A percentile compares a stretch with the other conserved stretches of the same genome.
Conservation (phyloP, 2,888 invertebrate species). For the Meghimatium bilineatum region DNA sequence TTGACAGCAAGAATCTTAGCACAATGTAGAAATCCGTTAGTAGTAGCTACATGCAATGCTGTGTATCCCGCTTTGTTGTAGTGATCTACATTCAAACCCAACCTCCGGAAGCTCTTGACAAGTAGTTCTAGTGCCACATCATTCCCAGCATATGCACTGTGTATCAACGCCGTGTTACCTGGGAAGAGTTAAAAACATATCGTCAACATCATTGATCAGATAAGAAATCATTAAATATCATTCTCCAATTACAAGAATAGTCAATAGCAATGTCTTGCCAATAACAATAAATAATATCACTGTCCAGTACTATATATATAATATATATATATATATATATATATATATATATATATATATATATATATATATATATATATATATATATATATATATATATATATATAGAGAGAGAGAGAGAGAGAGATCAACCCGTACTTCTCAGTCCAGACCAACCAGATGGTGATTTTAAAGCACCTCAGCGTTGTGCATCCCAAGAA, state of each 20-base stretch:
- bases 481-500: too few species aligned
- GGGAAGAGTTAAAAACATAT: slow-evolving; percentile 35
- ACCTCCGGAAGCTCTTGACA: slow-evolving; percentile 71
- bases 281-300: too few species aligned
- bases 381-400: too few species aligned
- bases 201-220: too few species aligned
- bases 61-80: slow-evolving; percentile 73
- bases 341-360: too few species aligned
- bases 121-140: slow-evolving; percentile 73
- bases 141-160: slow-evolving; percentile 72
- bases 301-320: too few species aligned
- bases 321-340: too few species aligned
- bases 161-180: slow-evolving; percentile 75
- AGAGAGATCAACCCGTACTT: too few species aligned
- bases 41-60: slow-evolving; percentile 72
- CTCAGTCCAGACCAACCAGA: too few species aligned
- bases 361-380: too few species aligned
- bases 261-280: neutral
- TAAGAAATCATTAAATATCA: neutral
- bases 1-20: slow-evolving; percentile 72
- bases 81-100: slow-evolving; percentile 73
- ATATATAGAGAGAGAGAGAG: too few species aligned
- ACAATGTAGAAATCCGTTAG: slow-evolving; percentile 70
- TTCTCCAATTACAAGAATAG: neutral
- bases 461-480: too few species aligned